Evolutionary conservation across 2,888 invertebrate species (phyloP), one percentile per base, ranked within the genome.

Genomic region (Ceramica pisi): DNA sequence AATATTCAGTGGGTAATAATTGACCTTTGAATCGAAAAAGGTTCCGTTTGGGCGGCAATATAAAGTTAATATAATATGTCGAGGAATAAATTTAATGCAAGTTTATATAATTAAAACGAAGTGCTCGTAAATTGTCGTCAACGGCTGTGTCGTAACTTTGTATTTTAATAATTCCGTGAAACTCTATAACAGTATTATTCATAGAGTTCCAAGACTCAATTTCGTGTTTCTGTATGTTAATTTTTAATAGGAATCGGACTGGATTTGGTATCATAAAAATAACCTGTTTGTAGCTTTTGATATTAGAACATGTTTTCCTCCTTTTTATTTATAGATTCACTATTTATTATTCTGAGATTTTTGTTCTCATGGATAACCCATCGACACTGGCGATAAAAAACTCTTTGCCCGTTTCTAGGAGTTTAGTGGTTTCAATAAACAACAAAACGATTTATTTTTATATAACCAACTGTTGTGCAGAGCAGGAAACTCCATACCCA

Each of bases 1-100:
- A 92, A 94, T 93, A 92, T 92, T 91, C 90, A 88, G 86, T 86
- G 82, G 87, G 87, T 90, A 92, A 91, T 90, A 91, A 91, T 92
- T 92, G 91, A 91, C 92, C 91, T 92, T 92, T 91, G 82, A 86
- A 89, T 89, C 88, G 84, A 89, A 87, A 87, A 87, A 88, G 85
- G 87, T 89, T 89, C 90, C 85, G 85, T 88, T 90, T 90, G 89
- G 85, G 71, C 67, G 44, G 59, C 63, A 65, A 72, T 48, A 70
- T 71, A 71, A 81, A 78, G 69, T 68, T 67, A 67, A 53, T 74
- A 26, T 26, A 26, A 74, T 71, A 48, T 68, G 41, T 57, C 67
- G 67, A 78, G 51, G 65, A 72, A 81, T 83, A 78, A 78, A 77
- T 78, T 82, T 56, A 66, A 68, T 71, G 65, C 60, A 73, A 68